Evolutionary conservation across 2,888 invertebrate species (phyloP).

Genomic region (Julus scandinavius): DNA sequence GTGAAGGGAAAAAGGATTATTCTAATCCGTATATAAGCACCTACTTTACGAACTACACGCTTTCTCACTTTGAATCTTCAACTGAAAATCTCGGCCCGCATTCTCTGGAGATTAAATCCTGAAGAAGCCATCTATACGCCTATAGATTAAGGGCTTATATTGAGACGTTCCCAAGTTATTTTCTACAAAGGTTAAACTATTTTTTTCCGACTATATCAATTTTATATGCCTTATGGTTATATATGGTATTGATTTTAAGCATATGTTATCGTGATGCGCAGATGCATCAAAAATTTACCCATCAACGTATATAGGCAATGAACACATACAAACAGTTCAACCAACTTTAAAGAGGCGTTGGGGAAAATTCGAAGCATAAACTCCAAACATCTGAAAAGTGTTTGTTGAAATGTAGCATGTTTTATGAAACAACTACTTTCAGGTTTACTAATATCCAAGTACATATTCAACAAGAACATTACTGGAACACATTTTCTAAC

Average conservation of each 20-base stretch:
- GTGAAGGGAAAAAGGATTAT: slow-evolving; percentile 37
- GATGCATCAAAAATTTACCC: neutral
- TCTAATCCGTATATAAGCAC: slow-evolving; percentile 40
- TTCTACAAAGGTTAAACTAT: slow-evolving; percentile 36
- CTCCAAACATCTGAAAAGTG: neutral
- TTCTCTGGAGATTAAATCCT: slow-evolving; percentile 40
- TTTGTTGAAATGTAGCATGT: too few relatives aligned
- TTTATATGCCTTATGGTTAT: slow-evolving; percentile 7
- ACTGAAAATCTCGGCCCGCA: neutral
- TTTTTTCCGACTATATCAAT: slow-evolving; percentile 9
- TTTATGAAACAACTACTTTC: too few relatives aligned
- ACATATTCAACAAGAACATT: neutral
- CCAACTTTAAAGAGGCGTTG: neutral
- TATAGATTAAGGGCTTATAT: slow-evolving; percentile 3
- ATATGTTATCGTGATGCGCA: slow-evolving; percentile 26
- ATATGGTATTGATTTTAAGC: slow-evolving; percentile 41
- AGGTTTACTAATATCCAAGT: neutral
- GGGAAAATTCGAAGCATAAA: neutral
- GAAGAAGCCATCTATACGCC: neutral
- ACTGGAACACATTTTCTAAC: too few relatives aligned
- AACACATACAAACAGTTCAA: neutral
- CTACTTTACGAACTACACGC: slow-evolving; percentile 40
- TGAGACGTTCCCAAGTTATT: slow-evolving; percentile 7
- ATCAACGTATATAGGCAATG: neutral
- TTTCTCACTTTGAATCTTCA: slow-evolving; percentile 42